These are phyloP conservation scores for Hippasteria phrygiana DNA, from an alignment of 53 echinoderm and acorn worm genomes.

Conservation along the genomic window DNA sequence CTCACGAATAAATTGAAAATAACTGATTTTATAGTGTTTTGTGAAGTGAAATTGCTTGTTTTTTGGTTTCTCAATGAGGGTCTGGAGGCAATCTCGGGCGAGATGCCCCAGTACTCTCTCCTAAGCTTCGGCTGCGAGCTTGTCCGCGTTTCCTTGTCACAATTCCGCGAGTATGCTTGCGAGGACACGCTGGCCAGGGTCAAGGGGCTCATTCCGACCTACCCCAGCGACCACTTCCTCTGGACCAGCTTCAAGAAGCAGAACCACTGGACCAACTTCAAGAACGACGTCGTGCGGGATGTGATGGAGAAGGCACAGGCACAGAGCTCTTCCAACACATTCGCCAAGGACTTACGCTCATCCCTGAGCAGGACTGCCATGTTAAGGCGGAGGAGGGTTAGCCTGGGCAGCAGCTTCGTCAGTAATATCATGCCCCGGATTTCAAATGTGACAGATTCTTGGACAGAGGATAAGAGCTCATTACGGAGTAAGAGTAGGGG, in stretches of 20 bases:
- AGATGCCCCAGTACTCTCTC: slow-evolving; percentile 88
- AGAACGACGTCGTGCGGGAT: slow-evolving; percentile 76
- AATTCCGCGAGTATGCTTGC: slow-evolving; percentile 89
- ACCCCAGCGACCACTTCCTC: slow-evolving; percentile 79
- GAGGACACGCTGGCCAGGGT: slow-evolving; percentile 76
- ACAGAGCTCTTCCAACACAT: slow-evolving; percentile 33
- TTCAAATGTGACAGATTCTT: slow-evolving; percentile 38
- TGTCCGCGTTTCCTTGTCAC: slow-evolving; percentile 92
- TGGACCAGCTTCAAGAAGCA: slow-evolving; percentile 88
- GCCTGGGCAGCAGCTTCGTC: slow-evolving; percentile 34
- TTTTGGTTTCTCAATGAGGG: slow-evolving; percentile 73
- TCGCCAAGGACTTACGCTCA: slow-evolving; percentile 35
- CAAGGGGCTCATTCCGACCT: slow-evolving; percentile 69
- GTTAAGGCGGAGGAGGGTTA: neutral
- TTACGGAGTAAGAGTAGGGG: slow-evolving; percentile 57
- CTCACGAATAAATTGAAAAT: neutral
- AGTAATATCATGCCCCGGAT: slow-evolving; percentile 46
- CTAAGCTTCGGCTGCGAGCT: slow-evolving; percentile 94
- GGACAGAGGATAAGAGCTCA: slow-evolving; percentile 38
- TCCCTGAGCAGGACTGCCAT: neutral
- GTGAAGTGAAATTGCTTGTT: no score
- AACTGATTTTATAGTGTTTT: no score
- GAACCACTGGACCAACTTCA: slow-evolving; percentile 93
- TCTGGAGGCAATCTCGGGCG: slow-evolving; percentile 71
- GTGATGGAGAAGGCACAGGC: slow-evolving; percentile 72